A percentile compares a stretch with the other conserved stretches of the same genome.
These are phyloP conservation scores for Stictocephala bisonia DNA, from an alignment of 2,888 invertebrate species.

Conservation along the genomic window DNA sequence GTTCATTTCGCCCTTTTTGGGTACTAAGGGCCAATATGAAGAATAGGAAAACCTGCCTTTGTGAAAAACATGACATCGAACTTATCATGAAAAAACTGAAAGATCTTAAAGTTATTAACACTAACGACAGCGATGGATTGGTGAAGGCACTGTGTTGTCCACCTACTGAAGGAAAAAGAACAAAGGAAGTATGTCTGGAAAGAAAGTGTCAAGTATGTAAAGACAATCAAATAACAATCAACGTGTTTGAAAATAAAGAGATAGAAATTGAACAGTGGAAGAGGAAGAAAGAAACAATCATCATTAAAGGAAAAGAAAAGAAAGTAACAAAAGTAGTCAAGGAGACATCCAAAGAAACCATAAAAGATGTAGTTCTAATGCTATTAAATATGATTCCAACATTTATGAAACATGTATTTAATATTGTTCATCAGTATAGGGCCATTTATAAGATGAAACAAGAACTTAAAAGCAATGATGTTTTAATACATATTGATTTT, in stretches of 20 bases:
- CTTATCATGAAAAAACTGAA: background rate
- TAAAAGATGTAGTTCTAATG: constrained; percentile 8
- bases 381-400: background rate
- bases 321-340: constrained; percentile 22
- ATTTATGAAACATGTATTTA: constrained; percentile 14
- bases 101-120: constrained; percentile 6
- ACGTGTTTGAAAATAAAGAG: no score
- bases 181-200: background rate
- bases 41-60: constrained; percentile 9
- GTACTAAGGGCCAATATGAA: constrained; percentile 1
- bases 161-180: background rate
- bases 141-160: constrained; percentile 19
- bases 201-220: background rate
- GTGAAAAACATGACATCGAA: constrained; percentile 26
- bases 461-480: background rate
- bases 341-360: constrained; percentile 1
- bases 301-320: constrained; percentile 25
- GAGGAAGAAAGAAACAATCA: constrained; percentile 30
- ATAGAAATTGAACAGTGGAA: constrained; percentile 30
- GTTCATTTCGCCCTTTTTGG: constrained; percentile 30
- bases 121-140: background rate
- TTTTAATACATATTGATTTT: constrained; percentile 27
- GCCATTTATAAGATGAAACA: background rate
- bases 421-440: constrained; percentile 24
- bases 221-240: background rate